A percentile compares a stretch with the other conserved stretches of the same genome.
phyloP scores from a whole-genome alignment of 2,113 vertebrate species.

The Meleagris gallopavo region DNA sequence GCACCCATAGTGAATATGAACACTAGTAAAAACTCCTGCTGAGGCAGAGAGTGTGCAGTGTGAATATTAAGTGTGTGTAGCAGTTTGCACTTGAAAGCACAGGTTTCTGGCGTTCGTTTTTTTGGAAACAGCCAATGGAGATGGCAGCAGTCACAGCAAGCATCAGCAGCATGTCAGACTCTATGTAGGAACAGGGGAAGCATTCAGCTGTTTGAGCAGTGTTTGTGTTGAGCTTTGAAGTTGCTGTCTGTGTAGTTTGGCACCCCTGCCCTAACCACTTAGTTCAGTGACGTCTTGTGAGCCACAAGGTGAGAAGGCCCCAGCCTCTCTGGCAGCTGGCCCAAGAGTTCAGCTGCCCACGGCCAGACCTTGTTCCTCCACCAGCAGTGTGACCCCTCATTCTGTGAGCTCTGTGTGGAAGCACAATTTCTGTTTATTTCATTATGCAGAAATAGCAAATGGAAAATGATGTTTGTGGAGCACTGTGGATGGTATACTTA shows the following conservation, averaged over 20 bases:
- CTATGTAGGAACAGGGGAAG: background rate
- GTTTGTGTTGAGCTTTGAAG: conserved; percentile 2
- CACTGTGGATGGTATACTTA: background rate
- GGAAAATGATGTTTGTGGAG: background rate
- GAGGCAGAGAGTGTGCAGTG: background rate
- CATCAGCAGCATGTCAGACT: background rate
- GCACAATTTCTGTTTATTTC: background rate
- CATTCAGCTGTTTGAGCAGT: background rate
- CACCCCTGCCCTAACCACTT: background rate
- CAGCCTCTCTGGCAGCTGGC: background rate
- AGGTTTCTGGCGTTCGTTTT: background rate
- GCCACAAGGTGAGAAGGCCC: background rate
- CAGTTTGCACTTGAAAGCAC: background rate
- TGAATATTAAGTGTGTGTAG: background rate
- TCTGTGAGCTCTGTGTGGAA: background rate
- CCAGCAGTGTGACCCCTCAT: background rate
- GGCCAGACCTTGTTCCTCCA: rapidly evolving
- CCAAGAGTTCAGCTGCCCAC: background rate
- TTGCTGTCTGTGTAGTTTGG: background rate
- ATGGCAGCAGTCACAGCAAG: background rate
- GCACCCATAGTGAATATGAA: background rate
- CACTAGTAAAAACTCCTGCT: background rate
- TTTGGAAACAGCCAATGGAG: background rate
- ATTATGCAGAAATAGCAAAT: background rate
- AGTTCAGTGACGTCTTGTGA: background rate